phyloP scores from a whole-genome alignment of 2,888 invertebrate genomes.

The Zeuzera pyrina region DNA sequence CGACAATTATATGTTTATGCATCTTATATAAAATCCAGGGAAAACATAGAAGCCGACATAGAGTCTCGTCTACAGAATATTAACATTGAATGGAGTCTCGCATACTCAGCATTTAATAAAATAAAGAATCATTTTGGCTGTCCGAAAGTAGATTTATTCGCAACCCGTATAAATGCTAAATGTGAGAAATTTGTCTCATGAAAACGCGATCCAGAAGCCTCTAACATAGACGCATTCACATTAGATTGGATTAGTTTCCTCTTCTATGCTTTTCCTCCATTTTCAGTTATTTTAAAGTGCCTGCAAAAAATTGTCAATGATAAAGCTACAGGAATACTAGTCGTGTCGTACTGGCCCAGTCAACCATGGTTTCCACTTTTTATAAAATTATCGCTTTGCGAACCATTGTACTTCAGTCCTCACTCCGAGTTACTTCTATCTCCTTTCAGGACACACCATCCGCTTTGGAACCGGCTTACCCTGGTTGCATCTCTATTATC shows the following conservation, averaged over 20 bases:
- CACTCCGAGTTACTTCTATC: background rate
- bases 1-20: constrained; percentile 7
- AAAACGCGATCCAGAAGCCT: too few relatives aligned
- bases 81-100: constrained; percentile 13
- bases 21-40: constrained; percentile 6
- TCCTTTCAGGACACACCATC: constrained; percentile 2
- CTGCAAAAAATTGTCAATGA: constrained; percentile 5
- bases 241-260: constrained; percentile 8
- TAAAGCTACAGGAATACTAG: constrained; percentile 5
- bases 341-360: constrained; percentile 4
- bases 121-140: constrained; percentile 5
- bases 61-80: constrained; percentile 9
- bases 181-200: too few relatives aligned
- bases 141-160: constrained; percentile 7
- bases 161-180: constrained; percentile 8
- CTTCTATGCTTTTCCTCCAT: too few relatives aligned
- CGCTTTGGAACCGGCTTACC: constrained; percentile 3
- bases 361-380: constrained; percentile 4
- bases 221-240: too few relatives aligned
- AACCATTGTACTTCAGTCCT: constrained; percentile 1
- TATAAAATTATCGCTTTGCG: background rate
- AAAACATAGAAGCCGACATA: constrained; percentile 10
- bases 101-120: constrained; percentile 1
- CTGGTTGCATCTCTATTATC: constrained; percentile 4
- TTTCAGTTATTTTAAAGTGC: constrained; percentile 4